Evolutionary conservation across 2,888 invertebrate genomes (phyloP).

Genomic region (Autographa gamma): DNA sequence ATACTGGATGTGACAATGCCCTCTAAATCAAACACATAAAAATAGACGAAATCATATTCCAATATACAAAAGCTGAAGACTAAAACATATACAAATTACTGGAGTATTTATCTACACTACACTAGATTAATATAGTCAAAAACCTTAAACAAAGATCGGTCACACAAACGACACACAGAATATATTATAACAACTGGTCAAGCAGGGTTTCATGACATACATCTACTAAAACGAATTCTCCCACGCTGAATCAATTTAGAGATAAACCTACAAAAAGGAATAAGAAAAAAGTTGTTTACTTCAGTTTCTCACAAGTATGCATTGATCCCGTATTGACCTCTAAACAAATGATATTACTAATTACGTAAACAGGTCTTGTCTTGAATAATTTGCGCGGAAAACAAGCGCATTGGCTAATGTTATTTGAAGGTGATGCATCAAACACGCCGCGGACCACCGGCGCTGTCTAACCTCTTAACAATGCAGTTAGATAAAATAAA

Average conservation of each 20-base stretch:
- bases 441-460: slow-evolving; percentile 63
- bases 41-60: no score
- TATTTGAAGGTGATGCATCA: slow-evolving; percentile 77
- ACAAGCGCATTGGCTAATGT: slow-evolving; percentile 60
- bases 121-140: neutral
- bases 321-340: slow-evolving; percentile 62
- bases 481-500: slow-evolving; percentile 60
- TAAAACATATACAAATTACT: no score
- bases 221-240: neutral
- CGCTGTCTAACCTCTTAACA: slow-evolving; percentile 56
- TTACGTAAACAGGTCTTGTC: slow-evolving; percentile 40
- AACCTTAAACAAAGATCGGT: neutral
- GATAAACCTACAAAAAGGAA: neutral
- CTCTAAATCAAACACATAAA: no score
- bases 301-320: slow-evolving; percentile 29
- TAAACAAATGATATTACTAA: slow-evolving; percentile 51
- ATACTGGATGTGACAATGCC: no score
- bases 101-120: neutral
- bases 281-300: slow-evolving; percentile 29
- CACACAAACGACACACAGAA: neutral
- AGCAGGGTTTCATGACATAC: neutral
- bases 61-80: no score
- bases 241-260: slow-evolving; percentile 12
- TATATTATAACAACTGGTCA: neutral
- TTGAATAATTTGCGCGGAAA: slow-evolving; percentile 46